phyloP scores from a whole-genome alignment of 1,140 invertebrate species.

The Drosophila arawakana region DNA sequence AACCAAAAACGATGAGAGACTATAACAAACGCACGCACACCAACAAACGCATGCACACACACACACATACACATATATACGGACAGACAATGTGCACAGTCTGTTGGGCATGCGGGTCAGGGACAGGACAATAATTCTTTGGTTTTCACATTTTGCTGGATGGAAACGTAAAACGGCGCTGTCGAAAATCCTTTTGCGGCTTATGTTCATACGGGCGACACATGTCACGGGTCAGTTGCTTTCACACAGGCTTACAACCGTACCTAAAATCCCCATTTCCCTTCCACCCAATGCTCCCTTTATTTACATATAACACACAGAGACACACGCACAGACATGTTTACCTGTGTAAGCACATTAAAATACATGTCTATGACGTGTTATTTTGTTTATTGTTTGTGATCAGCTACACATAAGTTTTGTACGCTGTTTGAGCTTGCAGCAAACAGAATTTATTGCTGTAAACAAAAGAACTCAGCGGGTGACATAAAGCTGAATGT shows the following conservation, averaged over 20 bases:
- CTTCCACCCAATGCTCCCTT: not conserved
- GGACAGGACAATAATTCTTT: constrained; percentile 78
- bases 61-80: constrained; percentile 19
- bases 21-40: constrained; percentile 4
- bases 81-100: constrained; percentile 29
- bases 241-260: constrained; percentile 38
- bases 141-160: constrained; percentile 71
- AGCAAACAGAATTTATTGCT: no score
- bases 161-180: constrained; percentile 10
- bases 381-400: not conserved
- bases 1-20: not conserved
- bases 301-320: not conserved
- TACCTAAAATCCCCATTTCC: not conserved
- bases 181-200: constrained; percentile 81
- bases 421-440: not conserved
- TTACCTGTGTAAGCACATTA: not conserved
- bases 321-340: not conserved
- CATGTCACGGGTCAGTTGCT: constrained; percentile 75
- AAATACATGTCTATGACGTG: not conserved
- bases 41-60: constrained; percentile 12
- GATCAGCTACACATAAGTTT: not conserved
- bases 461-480: not conserved
- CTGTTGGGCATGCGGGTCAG: constrained; percentile 69
- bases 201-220: constrained; percentile 70
- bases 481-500: not conserved